phyloP scores from a whole-genome alignment of 1,140 invertebrate genomes.

The Oedothorax gibbosus region DNA sequence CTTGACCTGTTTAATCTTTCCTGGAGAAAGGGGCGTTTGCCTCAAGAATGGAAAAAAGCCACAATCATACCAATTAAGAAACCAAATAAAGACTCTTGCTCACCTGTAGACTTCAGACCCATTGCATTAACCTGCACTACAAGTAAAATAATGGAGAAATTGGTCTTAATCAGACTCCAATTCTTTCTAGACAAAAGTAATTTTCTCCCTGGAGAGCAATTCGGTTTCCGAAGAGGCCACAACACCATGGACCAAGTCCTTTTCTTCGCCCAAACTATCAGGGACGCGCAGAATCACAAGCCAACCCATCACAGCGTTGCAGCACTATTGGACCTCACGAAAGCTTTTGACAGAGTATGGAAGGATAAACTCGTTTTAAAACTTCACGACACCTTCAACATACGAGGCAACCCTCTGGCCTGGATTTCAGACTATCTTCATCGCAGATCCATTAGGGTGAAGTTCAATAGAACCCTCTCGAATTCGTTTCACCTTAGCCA shows the following conservation, averaged over 20 bases:
- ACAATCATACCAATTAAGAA: not conserved
- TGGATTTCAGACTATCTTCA: constrained; percentile 15
- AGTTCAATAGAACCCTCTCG: constrained; percentile 10
- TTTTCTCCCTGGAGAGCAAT: constrained; percentile 11
- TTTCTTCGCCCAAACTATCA: constrained; percentile 26
- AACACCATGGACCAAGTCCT: constrained; percentile 19
- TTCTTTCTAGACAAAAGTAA: constrained; percentile 21
- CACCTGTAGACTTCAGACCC: constrained; percentile 13
- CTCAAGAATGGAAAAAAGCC: not conserved
- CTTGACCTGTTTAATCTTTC: constrained; percentile 24
- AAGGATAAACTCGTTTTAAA: not conserved
- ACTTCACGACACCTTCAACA: constrained; percentile 23
- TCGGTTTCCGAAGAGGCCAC: constrained; percentile 14
- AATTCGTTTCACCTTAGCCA: not conserved
- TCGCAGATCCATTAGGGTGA: not conserved
- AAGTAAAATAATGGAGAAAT: constrained; percentile 29
- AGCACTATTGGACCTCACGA: constrained; percentile 8
- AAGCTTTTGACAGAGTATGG: constrained; percentile 17
- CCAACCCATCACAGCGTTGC: constrained; percentile 19
- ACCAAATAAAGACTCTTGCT: constrained; percentile 23
- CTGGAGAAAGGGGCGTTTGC: constrained; percentile 9
- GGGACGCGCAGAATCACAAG: constrained; percentile 15
- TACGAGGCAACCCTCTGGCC: not conserved
- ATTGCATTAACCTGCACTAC: constrained; percentile 12
- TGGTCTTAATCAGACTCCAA: not conserved